Evolutionary conservation across 2,113 vertebrate species (phyloP), one percentile per base, ranked within the genome.

Genomic region (Percopsis transmontana): DNA sequence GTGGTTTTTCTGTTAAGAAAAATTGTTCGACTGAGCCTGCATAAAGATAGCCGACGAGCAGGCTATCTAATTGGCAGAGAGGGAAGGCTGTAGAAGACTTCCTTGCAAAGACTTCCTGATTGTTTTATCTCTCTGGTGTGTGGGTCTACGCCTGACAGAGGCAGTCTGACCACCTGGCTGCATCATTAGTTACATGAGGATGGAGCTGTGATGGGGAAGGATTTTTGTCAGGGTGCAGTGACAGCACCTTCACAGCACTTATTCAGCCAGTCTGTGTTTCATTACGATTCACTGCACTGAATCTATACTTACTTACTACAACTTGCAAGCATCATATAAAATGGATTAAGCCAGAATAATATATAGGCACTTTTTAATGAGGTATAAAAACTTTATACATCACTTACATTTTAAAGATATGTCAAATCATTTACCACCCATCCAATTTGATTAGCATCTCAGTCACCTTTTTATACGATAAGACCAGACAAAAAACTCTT

Each of bases 101-200:
- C 12, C 11, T n/a, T 19, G 47, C 24, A 53, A 62, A 44, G 40
- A 10, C 13, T 14, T 70, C 42, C 47, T 20, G 21, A 41, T 44
- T 47, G 52, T 60, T 54, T 71, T 58, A 56, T 63, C 70, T 72
- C 48, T 14, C 44, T 15, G 47, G 60, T 66, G 33, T n/a, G 42
- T 51, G 27, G 57, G 24, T 42, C 53, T 24, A 42, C 20, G 40
- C 52, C 63, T 56, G 68, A 48, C 21, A n/a, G n/a, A 66, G 59
- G 52, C 14, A 1, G 38, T 63, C 62, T 52, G 76, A 58, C 61
- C 67, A 68, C 70, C 54, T 53, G 62, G 71, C 63, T 51, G 51
- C 81, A 84, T 90, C 85, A 88, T 86, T 89, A 87, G 79, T 79
- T 40, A 45, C 72, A 64, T 62, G 59, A 71, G 58, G 77, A 62